Percentiles rank a stretch among this genome's conserved stretches.
phyloP scores from a whole-genome alignment of 2,888 invertebrate species.

The Perizoma flavofasciatum region DNA sequence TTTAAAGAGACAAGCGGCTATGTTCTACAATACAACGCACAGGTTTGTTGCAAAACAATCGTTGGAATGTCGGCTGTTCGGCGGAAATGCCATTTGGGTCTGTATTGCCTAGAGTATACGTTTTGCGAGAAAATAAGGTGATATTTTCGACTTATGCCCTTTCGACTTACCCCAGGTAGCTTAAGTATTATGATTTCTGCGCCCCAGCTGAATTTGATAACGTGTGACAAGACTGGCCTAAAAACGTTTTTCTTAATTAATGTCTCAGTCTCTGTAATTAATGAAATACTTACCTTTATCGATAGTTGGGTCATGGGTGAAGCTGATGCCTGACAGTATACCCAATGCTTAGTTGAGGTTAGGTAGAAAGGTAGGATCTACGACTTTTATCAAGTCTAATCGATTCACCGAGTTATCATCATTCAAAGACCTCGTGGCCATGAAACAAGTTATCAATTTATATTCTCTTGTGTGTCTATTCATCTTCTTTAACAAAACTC shows the following conservation, averaged over 20 bases:
- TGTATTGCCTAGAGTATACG: constrained; percentile 10
- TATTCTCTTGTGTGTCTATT: too few relatives aligned
- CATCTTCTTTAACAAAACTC: too few relatives aligned
- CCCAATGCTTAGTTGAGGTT: too few relatives aligned
- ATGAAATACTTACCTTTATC: too few relatives aligned
- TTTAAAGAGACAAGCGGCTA: constrained; percentile 75
- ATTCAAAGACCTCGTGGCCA: too few relatives aligned
- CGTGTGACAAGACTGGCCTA: constrained; percentile 12
- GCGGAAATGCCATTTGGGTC: constrained; percentile 43
- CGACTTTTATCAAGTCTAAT: too few relatives aligned
- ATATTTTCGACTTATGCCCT: constrained; percentile 12
- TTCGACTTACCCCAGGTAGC: not conserved
- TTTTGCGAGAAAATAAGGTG: constrained; percentile 26
- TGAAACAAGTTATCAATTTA: too few relatives aligned
- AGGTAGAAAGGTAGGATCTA: too few relatives aligned
- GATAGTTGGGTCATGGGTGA: too few relatives aligned
- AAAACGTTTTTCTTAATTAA: constrained; percentile 3
- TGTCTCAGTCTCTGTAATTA: not conserved
- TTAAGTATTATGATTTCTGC: too few relatives aligned
- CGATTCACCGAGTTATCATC: too few relatives aligned
- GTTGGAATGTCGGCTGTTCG: constrained; percentile 39
- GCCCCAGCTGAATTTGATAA: constrained; percentile 20
- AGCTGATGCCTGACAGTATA: too few relatives aligned
- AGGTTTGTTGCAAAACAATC: constrained; percentile 62
- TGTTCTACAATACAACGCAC: constrained; percentile 77